These are phyloP conservation scores for Polydrusus pterygomalis DNA, from an alignment of 2,888 invertebrate genomes.

Conservation along the genomic window DNA sequence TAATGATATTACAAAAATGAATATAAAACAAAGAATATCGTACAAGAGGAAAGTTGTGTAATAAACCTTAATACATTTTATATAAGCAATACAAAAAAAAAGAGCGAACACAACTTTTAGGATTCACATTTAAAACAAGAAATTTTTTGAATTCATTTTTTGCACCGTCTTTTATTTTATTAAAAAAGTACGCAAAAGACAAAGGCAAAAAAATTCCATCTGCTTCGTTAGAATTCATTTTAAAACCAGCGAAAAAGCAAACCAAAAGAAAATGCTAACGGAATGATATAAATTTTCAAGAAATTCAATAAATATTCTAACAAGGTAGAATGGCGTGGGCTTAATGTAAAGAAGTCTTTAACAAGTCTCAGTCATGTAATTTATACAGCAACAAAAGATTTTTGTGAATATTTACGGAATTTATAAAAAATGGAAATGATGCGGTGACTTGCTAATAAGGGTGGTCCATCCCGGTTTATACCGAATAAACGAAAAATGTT, in stretches of 20 bases:
- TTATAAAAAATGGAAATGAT: neutral
- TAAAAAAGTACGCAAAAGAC: constrained; percentile 16
- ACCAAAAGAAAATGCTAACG: constrained; percentile 12
- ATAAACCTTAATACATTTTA: constrained; percentile 4
- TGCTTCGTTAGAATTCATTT: constrained; percentile 24
- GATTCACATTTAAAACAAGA: constrained; percentile 4
- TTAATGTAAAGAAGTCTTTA: constrained; percentile 15
- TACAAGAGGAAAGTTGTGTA: neutral
- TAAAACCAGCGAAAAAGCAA: neutral
- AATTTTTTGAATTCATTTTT: constrained; percentile 13
- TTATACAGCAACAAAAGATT: constrained; percentile 7
- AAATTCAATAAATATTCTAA: constrained; percentile 21
- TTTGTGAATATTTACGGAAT: neutral
- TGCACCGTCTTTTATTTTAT: constrained; percentile 19
- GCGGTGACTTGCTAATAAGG: neutral
- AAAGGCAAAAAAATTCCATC: constrained; percentile 8
- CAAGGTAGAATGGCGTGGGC: constrained; percentile 10
- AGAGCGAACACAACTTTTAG: neutral
- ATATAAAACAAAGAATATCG: neutral
- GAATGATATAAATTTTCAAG: constrained; percentile 18
- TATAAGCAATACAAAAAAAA: constrained; percentile 5
- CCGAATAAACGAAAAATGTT: no score
- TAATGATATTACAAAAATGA: neutral
- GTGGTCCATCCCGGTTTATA: neutral
- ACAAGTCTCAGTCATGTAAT: constrained; percentile 9